Base-by-base conservation (phyloP, 2,113 vertebrate species). In the Pardalotus punctatus region DNA sequence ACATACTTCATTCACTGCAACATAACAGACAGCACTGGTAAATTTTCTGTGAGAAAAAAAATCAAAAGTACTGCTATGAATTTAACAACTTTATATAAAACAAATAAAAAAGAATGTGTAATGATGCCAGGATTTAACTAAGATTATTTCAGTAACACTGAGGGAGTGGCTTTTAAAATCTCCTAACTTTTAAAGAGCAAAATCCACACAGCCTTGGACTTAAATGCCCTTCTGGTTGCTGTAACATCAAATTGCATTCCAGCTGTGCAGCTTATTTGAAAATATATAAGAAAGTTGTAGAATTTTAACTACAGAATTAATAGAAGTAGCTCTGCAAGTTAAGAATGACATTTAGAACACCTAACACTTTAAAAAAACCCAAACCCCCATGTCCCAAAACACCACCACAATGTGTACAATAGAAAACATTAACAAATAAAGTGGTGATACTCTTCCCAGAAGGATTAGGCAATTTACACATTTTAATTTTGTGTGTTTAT, bases 351-450 rank as follows among this genome's bases (percentile, higher is more conserved):
- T 48, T 70, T 60, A 24, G 80, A 74, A 60, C 4, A 50, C 3
- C 6, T 7, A 45, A 11, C 1, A 12, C 8, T 13, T 80, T 24
- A 70, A 54, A 43, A 7, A 45, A 6, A 0, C 2, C 6, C 5
- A 5, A 47, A 78, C 2, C 8, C 9, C 22, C 11, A 73, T 38
- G 28, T 13, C 27, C 5, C 33, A 51, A 45, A 80, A 10, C 11
- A 42, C 5, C 5, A 18, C 18, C 12, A 43, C 23, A 86, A 51
- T 3, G 10, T 29, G 20, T 53, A 57, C 12, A 51, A 53, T 40
- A 78, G 10, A n/a, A 67, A 89, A 78, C 13, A 48, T 38, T 50
- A 62, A 62, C 29, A 71, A 58, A 70, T 38, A 43, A 28, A 90
- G 25, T 35, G 9, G 40, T 50, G 19, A 56, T 35, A 70, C 18